Evolutionary conservation across 2,888 invertebrate species (phyloP), one percentile per base, ranked within the genome.

Genomic region (Heliothis peltigera): DNA sequence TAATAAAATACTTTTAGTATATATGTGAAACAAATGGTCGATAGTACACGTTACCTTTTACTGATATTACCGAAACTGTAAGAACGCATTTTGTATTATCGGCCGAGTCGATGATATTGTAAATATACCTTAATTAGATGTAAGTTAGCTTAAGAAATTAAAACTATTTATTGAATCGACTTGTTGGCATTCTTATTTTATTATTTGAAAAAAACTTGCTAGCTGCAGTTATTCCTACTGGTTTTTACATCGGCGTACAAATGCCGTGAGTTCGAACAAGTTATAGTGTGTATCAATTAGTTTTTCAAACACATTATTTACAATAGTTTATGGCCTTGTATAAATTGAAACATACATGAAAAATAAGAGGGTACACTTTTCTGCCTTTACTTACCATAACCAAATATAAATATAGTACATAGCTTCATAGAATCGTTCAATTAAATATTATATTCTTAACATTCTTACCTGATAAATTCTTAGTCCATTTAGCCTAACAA

Each of bases 141-240:
- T 86, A 84, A 85, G 81, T 67, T 83, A 81, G 80, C 64, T 64
- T 81, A 87, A 83, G 84, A 83, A 82, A 91, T 89, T 91, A 92
- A 77, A 89, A 88, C 84, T 92, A 93, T 93, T 93, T 93, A 93
- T 93, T 93, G 87, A 89, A 84, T 81, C 65, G 68, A 64, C 68
- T 70, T 77, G 66, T 66, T 70, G 53, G 39, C 12, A 81, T 80
- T 69, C 74, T 79, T 74, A 63, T 62, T 71, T 22, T 53, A 44
- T 64, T 58, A 64, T 68, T 66, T 77, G 48, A 71, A 73, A 71
- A 73, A 62, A 73, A 60, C 32, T 7, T 75, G 64, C 58, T 59
- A 70, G 71, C 32, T 64, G 64, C 64, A 46, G 2, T 53, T 32
- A 56, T 18, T 2, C 1, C 28, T 46, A 47, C 71, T 54, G 35